These are phyloP conservation scores for Hippocampus zosterae DNA, from an alignment of 2,113 vertebrate genomes.

Conservation along the genomic window DNA sequence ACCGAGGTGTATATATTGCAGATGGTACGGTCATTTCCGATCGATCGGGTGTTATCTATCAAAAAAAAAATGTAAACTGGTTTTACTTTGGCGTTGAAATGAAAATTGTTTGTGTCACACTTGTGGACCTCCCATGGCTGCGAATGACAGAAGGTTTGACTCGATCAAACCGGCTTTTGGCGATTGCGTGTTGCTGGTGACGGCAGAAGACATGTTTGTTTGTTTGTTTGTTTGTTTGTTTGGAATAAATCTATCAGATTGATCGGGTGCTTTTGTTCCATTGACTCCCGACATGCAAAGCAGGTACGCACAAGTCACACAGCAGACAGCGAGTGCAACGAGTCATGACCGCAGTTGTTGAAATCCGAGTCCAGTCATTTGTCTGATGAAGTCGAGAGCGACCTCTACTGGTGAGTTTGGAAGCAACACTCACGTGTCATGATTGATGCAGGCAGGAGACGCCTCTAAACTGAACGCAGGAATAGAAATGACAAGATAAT, in stretches of 20 bases:
- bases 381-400: slow-evolving; percentile 19
- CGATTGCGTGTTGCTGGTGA: slow-evolving; percentile 45
- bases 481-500: too few relatives aligned
- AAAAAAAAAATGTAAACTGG: slow-evolving; percentile 72
- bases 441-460: background rate
- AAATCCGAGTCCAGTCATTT: background rate
- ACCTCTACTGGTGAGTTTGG: slow-evolving; percentile 41
- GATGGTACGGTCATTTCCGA: too few relatives aligned
- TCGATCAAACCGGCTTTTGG: slow-evolving; percentile 71
- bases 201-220: slow-evolving; percentile 37
- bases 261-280: slow-evolving; percentile 5
- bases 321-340: too few relatives aligned
- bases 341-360: background rate
- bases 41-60: slow-evolving; percentile 25
- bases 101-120: slow-evolving; percentile 71
- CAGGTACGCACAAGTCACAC: background rate
- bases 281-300: background rate
- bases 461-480: too few relatives aligned
- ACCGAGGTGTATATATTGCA: slow-evolving; percentile 75
- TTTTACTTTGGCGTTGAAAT: slow-evolving; percentile 71
- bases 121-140: slow-evolving; percentile 59
- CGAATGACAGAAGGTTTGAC: slow-evolving; percentile 74
- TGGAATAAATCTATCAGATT: slow-evolving; percentile 59
- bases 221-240: slow-evolving; percentile 36
- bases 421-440: background rate